Conservation (phyloP, 2,113 vertebrate genomes). For the Xenopus borealis region DNA sequence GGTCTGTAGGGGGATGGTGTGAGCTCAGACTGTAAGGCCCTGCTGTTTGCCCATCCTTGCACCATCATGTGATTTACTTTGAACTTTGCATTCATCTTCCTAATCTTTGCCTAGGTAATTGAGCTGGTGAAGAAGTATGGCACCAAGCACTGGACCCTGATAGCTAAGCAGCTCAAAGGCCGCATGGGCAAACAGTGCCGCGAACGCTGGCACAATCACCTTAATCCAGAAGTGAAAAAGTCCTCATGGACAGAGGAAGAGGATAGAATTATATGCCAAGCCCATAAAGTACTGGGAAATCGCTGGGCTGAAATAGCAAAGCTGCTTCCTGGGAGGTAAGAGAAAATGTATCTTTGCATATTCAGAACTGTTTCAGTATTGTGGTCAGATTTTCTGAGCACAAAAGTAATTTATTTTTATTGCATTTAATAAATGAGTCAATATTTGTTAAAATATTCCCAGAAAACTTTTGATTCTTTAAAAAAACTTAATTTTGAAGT, state of each 20-base stretch:
- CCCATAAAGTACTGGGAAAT: conserved; percentile 91
- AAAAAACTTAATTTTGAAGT: too few relatives aligned
- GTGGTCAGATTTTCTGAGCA: too few relatives aligned
- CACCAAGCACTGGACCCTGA: conserved; percentile 93
- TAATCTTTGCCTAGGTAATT: conserved; percentile 74
- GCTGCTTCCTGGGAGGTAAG: conserved; percentile 89
- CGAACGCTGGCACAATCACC: conserved; percentile 97
- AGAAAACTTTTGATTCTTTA: too few relatives aligned
- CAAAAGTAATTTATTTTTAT: too few relatives aligned
- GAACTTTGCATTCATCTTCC: neutral
- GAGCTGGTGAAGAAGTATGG: conserved; percentile 92
- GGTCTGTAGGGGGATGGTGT: too few relatives aligned
- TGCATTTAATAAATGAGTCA: too few relatives aligned
- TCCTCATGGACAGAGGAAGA: conserved; percentile 95
- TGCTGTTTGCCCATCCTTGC: too few relatives aligned
- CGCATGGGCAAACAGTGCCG: conserved; percentile 94
- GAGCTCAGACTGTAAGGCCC: too few relatives aligned
- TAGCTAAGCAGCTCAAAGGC: conserved; percentile 94
- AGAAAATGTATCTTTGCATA: too few relatives aligned
- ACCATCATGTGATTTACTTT: neutral
- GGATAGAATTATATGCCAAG: conserved; percentile 93
- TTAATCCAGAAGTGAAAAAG: conserved; percentile 96
- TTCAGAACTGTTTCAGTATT: too few relatives aligned
- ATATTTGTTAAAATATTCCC: too few relatives aligned
- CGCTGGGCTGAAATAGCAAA: conserved; percentile 98